Evolutionary conservation across 1,140 invertebrate genomes (phyloP).

Genomic region (Drosophila repleta): DNA sequence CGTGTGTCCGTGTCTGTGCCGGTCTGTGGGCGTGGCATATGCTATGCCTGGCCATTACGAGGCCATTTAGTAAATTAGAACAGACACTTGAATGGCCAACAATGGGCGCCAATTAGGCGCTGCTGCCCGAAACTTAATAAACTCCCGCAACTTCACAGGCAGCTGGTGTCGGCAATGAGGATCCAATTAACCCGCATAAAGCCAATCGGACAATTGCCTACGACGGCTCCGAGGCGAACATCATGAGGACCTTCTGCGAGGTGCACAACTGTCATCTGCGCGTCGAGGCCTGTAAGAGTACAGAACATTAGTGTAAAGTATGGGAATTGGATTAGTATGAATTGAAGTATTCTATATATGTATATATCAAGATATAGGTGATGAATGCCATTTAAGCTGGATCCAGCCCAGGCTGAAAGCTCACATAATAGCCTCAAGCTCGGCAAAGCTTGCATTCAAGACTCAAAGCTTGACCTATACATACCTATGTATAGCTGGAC

Average conservation of each 20-base stretch:
- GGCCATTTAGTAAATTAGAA: slow-evolving; percentile 76
- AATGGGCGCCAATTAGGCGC: slow-evolving; percentile 57
- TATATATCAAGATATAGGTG: no score
- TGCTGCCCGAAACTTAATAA: slow-evolving; percentile 46
- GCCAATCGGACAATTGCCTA: slow-evolving; percentile 56
- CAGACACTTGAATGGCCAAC: slow-evolving; percentile 59
- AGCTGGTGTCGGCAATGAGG: slow-evolving; percentile 66
- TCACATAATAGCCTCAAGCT: no score
- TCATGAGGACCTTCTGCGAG: slow-evolving; percentile 73
- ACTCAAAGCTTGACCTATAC: not conserved
- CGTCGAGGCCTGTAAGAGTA: slow-evolving; percentile 68
- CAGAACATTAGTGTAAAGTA: no score
- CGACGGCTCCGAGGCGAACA: slow-evolving; percentile 71
- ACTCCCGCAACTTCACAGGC: slow-evolving; percentile 43
- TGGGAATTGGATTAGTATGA: no score
- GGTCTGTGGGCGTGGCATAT: slow-evolving; percentile 25
- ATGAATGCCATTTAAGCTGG: no score
- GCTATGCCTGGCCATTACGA: slow-evolving; percentile 37
- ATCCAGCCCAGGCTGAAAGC: no score
- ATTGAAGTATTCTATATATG: no score
- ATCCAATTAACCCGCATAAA: slow-evolving; percentile 60
- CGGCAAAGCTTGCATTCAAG: no score
- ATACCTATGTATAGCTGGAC: not conserved
- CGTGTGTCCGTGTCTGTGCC: not conserved
- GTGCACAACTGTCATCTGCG: slow-evolving; percentile 72